Evolutionary conservation across 2,113 vertebrate species (phyloP).

Genomic region (Epinephelus lanceolatus): DNA sequence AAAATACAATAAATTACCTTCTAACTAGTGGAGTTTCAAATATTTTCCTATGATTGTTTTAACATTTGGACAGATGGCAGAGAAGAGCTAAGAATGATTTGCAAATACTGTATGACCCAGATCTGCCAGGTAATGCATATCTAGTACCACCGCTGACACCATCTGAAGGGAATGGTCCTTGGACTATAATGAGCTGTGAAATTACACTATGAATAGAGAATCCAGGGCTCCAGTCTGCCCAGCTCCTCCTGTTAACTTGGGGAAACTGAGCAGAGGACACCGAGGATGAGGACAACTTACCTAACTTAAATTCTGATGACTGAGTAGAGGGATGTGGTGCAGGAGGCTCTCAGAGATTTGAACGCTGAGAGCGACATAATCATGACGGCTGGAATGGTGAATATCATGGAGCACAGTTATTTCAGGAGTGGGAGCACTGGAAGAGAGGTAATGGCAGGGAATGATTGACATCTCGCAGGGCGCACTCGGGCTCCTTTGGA

Average conservation of each 20-base stretch:
- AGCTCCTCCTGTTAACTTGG: slow-evolving; percentile 62
- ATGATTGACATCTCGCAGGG: slow-evolving; percentile 72
- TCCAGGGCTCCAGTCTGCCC: slow-evolving; percentile 58
- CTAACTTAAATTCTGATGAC: slow-evolving; percentile 64
- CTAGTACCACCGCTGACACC: slow-evolving; percentile 70
- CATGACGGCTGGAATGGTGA: slow-evolving; percentile 55
- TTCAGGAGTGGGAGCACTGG: slow-evolving; percentile 64
- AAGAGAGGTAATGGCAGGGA: slow-evolving; percentile 64
- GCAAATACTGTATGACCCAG: slow-evolving; percentile 58
- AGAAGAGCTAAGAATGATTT: slow-evolving; percentile 33
- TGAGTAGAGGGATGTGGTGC: slow-evolving; percentile 47
- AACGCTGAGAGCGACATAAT: slow-evolving; percentile 56
- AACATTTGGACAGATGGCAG: slow-evolving; percentile 26
- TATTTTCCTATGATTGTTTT: neutral
- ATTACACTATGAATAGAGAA: slow-evolving; percentile 78
- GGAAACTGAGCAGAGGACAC: slow-evolving; percentile 65
- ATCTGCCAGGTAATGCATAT: slow-evolving; percentile 68
- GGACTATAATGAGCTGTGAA: slow-evolving; percentile 84
- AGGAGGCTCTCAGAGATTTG: slow-evolving; percentile 55
- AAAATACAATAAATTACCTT: slow-evolving; percentile 4
- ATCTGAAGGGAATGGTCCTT: slow-evolving; percentile 66
- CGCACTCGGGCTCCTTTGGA: slow-evolving; percentile 41
- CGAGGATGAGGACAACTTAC: slow-evolving; percentile 61
- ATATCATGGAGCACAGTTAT: slow-evolving; percentile 66
- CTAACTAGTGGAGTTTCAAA: neutral